Percentiles rank a stretch among this genome's conserved stretches.
These are phyloP conservation scores for Geotrypetes seraphini DNA, from an alignment of 2,797 vertebrate genomes.

Conservation along the genomic window DNA sequence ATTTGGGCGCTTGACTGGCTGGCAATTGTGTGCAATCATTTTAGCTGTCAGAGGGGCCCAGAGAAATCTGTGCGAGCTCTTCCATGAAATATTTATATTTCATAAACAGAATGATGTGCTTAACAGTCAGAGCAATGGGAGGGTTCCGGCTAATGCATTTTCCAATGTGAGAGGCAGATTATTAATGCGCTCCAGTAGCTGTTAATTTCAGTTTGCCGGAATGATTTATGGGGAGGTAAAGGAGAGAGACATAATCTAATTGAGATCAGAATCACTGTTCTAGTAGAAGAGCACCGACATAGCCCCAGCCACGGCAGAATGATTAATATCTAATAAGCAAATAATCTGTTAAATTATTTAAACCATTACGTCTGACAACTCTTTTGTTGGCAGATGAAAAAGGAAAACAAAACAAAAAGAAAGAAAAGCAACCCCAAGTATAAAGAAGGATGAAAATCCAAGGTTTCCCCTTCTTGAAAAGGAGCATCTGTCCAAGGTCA, in stretches of 20 bases:
- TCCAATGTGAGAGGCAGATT: slow-evolving; percentile 86
- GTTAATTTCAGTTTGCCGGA: slow-evolving; percentile 97
- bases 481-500: no score
- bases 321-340: slow-evolving; percentile 98
- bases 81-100: slow-evolving; percentile 89
- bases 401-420: slow-evolving; percentile 48
- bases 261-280: slow-evolving; percentile 97
- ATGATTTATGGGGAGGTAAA: slow-evolving; percentile 96
- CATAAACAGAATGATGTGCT: slow-evolving; percentile 96
- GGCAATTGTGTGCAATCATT: slow-evolving; percentile 73
- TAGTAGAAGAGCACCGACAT: slow-evolving; percentile 71
- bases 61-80: slow-evolving; percentile 68
- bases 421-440: slow-evolving; percentile 12
- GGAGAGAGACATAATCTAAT: slow-evolving; percentile 96
- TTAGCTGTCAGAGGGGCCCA: slow-evolving; percentile 67
- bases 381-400: slow-evolving; percentile 54
- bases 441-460: no score
- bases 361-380: slow-evolving; percentile 77
- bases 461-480: no score
- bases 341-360: slow-evolving; percentile 94
- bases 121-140: slow-evolving; percentile 79
- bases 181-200: slow-evolving; percentile 98
- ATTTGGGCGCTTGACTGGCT: slow-evolving; percentile 70
- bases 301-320: slow-evolving; percentile 66
- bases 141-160: slow-evolving; percentile 86